Evolutionary conservation across 2,888 invertebrate species (phyloP), one percentile per base, ranked within the genome.

Genomic region (Hypomecis atomaria): DNA sequence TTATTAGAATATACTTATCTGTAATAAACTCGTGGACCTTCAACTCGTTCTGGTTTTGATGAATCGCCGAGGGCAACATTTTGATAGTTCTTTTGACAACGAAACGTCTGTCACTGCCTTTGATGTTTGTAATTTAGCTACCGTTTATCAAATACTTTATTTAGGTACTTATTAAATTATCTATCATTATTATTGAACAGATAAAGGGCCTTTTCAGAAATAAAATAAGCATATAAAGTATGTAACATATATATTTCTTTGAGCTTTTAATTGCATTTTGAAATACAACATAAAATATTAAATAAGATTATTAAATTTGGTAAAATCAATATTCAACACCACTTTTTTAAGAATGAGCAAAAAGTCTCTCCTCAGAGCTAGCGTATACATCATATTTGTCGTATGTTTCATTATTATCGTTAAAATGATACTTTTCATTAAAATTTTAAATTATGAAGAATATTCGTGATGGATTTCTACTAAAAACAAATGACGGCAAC

Each of bases 241-340:
- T 95, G 95, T 95, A 96, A 96, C 95, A 96, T 95, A 95, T 94
- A 95, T 95, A 96, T 96, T 96, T 95, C 96, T 96, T 96, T 96
- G 95, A 96, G 96, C 95, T 95, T 96, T 94, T 95, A 95, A 95
- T 95, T 95, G 95, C 95, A 95, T 95, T 95, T 94, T 95, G 95
- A 95, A 95, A 94, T 96, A 96, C 95, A 96, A 96, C 95, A 95
- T 95, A 92, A 92, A 95, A 95, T 95, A 95, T 95, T 95, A 95
- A 95, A 95, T 95, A 95, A 95, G 95, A 94, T 94, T 94, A 95
- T 93, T 92, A 89, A 94, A 94, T 95, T 94, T 95, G 95, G 95
- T 95, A 95, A 95, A 94, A 94, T 95, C 94, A 95, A 95, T 73
- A 93, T 92, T 92, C 83, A 92, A 93, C 92, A 92, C 87, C 86